Base-by-base conservation (phyloP, 2,113 vertebrate genomes). In the Ondatra zibethicus region DNA sequence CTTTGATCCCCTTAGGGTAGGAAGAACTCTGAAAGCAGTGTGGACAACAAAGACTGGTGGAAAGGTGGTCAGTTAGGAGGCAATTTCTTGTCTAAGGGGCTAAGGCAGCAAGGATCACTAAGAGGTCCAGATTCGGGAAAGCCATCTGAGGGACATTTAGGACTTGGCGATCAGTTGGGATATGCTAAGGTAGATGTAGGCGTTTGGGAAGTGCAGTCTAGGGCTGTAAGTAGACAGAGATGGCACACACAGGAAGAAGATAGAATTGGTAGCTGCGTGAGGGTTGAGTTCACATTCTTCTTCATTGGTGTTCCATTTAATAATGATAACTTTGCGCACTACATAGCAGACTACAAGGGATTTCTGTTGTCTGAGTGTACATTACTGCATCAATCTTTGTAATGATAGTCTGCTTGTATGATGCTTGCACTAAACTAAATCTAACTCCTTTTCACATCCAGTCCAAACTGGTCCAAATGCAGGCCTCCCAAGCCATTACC, bases 121-220 rank as follows among this genome's bases (percentile, higher is more conserved):
- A 55, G 27, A 95, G 84, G 33, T 61, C 68, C 58, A 76, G 42
- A 72, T 50, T 80, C 76, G 78, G 85, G 65, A 93, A 92, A 73
- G 75, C 66, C 76, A 76, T 58, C 58, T 42, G 14, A 70, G 70
- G 31, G 81, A 80, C 13, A 70, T 39, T 96, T 70, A 90, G 58
- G 94, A 87, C 58, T 72, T 77, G 88, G 45, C 39, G 12, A 90
- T 75, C 45, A 78, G 58, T 21, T 87, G 45, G 29, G 23, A 63
- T 42, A 19, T n/a, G 58, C 50, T 73, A 52, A 47, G 29, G 29
- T 27, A 42, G 36, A 87, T 47, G 7, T 84, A 4, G 47, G 31
- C 6, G 19, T 76, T 72, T 19, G 21, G 61, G 39, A 89, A 16
- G 42, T 19, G 88, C 11, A n/a, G 31, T 89, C 45, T 13, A 86